Evolutionary conservation across 2,888 invertebrate genomes (phyloP).

Genomic region (Epinotia brunnichana): DNA sequence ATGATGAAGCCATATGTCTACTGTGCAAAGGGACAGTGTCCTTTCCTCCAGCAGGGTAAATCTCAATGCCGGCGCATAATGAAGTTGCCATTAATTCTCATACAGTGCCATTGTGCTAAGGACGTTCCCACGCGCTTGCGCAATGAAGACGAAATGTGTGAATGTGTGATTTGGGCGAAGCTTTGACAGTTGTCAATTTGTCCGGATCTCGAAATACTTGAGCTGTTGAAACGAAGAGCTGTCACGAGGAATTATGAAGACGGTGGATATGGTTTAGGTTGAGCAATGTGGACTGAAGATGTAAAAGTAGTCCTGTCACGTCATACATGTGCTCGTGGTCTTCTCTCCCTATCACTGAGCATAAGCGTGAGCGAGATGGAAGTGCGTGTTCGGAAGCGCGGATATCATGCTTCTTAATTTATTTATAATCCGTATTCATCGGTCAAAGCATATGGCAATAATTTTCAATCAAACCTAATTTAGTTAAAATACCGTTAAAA

Average conservation of each 20-base stretch:
- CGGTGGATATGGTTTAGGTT: constrained; percentile 49
- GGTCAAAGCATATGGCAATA: too few species aligned
- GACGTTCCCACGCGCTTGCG: constrained; percentile 31
- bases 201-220: neutral
- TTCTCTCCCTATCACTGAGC: too few species aligned
- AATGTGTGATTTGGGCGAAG: constrained; percentile 11
- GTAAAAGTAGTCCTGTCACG: too few species aligned
- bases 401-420: too few species aligned
- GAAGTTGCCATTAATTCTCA: constrained; percentile 25
- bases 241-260: neutral
- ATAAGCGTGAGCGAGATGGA: too few species aligned
- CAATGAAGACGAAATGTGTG: constrained; percentile 34
- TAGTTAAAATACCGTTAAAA: too few species aligned
- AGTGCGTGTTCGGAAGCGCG: too few species aligned
- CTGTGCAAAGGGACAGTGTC: neutral
- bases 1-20: too few species aligned
- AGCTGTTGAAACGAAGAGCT: neutral
- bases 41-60: constrained; percentile 17
- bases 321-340: too few species aligned
- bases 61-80: constrained; percentile 26
- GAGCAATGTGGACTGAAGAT: too few species aligned
- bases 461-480: too few species aligned
- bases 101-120: constrained; percentile 22
- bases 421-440: too few species aligned
- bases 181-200: constrained; percentile 34